A percentile compares a stretch with the other conserved stretches of the same genome.
Conservation (phyloP, 2,888 invertebrate genomes). For the Horisme vitalbata region DNA sequence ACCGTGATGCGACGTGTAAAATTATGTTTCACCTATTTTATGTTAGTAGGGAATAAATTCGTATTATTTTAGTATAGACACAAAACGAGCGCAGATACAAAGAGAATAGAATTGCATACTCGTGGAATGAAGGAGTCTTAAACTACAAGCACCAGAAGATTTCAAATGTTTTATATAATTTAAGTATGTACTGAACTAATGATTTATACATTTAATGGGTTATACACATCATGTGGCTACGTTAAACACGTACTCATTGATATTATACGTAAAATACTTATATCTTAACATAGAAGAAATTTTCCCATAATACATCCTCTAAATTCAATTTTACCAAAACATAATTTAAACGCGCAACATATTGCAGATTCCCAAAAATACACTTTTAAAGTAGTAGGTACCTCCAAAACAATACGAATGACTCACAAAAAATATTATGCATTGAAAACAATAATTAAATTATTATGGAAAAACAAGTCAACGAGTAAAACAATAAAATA, state of each 20-base stretch:
- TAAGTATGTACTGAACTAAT: conserved; percentile 43
- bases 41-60: conserved; percentile 33
- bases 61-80: conserved; percentile 13
- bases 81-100: conserved; percentile 22
- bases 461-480: conserved; percentile 77
- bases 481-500: conserved; percentile 75
- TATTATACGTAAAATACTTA: conserved; percentile 37
- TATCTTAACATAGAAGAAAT: conserved; percentile 27
- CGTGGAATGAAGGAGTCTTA: conserved; percentile 76
- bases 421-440: conserved; percentile 75
- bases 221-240: conserved; percentile 40
- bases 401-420: conserved; percentile 51
- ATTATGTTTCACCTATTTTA: conserved; percentile 20
- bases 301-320: conserved; percentile 32
- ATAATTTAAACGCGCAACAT: conserved; percentile 50
- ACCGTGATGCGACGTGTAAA: conserved; percentile 1
- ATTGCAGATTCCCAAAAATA: conserved; percentile 80
- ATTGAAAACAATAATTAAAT: conserved; percentile 73
- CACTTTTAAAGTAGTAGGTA: conserved; percentile 52
- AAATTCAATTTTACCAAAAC: conserved; percentile 19
- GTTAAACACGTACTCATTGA: conserved; percentile 35
- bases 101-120: conserved; percentile 57
- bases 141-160: conserved; percentile 78
- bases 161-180: conserved; percentile 47
- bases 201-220: conserved; percentile 43